phyloP scores from a whole-genome alignment of 2,888 invertebrate genomes.

The Drosophila borealis region DNA sequence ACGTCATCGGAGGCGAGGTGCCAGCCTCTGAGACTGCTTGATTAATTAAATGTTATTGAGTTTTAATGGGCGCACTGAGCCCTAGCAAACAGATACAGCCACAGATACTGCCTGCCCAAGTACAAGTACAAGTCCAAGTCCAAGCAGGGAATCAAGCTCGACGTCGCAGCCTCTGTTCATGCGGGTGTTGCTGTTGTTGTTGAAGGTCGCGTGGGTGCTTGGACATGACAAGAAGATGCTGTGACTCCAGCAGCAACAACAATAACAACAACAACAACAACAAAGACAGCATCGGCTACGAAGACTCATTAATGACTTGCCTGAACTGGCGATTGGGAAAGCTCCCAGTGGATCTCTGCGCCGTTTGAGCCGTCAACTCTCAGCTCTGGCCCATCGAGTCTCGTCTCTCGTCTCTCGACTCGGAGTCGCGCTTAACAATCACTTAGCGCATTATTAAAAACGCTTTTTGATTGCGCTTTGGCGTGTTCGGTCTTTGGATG shows the following conservation, averaged over 20 bases:
- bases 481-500: conserved; percentile 60
- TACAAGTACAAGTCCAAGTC: conserved; percentile 12
- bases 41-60: conserved; percentile 80
- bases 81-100: conserved; percentile 6
- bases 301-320: conserved; percentile 60
- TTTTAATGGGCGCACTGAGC: conserved; percentile 67
- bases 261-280: conserved; percentile 30
- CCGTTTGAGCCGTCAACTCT: conserved; percentile 29
- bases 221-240: conserved; percentile 44
- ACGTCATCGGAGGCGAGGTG: conserved; percentile 53
- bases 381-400: conserved; percentile 22
- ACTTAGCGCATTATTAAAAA: conserved; percentile 82
- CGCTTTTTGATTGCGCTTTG: conserved; percentile 80
- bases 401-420: not conserved
- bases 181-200: conserved; percentile 44
- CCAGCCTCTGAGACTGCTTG: conserved; percentile 40
- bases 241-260: conserved; percentile 26
- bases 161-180: conserved; percentile 4
- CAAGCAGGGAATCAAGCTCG: conserved; percentile 11
- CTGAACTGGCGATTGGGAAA: conserved; percentile 62
- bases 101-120: conserved; percentile 13
- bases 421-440: conserved; percentile 70
- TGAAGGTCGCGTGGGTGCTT: conserved; percentile 74
- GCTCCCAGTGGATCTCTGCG: conserved; percentile 30
- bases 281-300: conserved; percentile 32